Evolutionary conservation across 2,113 vertebrate species (phyloP).

Genomic region (Neodontobutis hainanensis): DNA sequence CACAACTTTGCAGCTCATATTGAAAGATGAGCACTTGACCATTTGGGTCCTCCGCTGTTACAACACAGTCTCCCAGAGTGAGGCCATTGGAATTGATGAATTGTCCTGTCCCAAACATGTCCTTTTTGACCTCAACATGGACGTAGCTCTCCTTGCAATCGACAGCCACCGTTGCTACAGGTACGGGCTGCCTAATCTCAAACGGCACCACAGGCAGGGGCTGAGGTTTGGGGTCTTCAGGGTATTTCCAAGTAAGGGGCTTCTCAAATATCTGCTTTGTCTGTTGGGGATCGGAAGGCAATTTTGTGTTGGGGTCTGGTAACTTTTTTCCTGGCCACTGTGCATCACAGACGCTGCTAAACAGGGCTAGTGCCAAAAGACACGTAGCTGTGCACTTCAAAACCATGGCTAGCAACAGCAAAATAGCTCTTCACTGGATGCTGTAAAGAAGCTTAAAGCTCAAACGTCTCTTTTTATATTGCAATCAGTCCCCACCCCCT

Average conservation of each 20-base stretch:
- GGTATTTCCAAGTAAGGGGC: slow-evolving; percentile 61
- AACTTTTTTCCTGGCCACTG: slow-evolving; percentile 10
- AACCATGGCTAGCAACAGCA: slow-evolving; percentile 55
- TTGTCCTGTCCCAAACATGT: slow-evolving; percentile 66
- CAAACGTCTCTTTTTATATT: slow-evolving; percentile 63
- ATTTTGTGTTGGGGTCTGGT: background rate
- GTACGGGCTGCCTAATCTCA: slow-evolving; percentile 32
- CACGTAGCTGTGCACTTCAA: slow-evolving; percentile 55
- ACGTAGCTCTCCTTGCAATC: slow-evolving; percentile 51
- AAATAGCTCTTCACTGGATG: slow-evolving; percentile 56
- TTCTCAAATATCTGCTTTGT: slow-evolving; percentile 44
- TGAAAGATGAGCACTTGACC: slow-evolving; percentile 60
- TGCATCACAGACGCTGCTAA: slow-evolving; percentile 53
- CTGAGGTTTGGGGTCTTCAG: slow-evolving; percentile 19
- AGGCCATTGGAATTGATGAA: slow-evolving; percentile 48
- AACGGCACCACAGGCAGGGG: background rate
- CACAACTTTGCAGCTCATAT: slow-evolving; percentile 53
- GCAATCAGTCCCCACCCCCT: slow-evolving; percentile 38
- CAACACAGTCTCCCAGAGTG: slow-evolving; percentile 54
- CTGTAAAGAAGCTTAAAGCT: slow-evolving; percentile 32
- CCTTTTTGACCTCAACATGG: slow-evolving; percentile 63
- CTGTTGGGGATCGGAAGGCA: background rate
- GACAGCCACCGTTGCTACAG: slow-evolving; percentile 54
- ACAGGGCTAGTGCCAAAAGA: slow-evolving; percentile 57
- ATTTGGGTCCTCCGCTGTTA: background rate